These are phyloP conservation scores for Podotricha telesiphe DNA, from an alignment of 2,888 invertebrate genomes.

Conservation along the genomic window DNA sequence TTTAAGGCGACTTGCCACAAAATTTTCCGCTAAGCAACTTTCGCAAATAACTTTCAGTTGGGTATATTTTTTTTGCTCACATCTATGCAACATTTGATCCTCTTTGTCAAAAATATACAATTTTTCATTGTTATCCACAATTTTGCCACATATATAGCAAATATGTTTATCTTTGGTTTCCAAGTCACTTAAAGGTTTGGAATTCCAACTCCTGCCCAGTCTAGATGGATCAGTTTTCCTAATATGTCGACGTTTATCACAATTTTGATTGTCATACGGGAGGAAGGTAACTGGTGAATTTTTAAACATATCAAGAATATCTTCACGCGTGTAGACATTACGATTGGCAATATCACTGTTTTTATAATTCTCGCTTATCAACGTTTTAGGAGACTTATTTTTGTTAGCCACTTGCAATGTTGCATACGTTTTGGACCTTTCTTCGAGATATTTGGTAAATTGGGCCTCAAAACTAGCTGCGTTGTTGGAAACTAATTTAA, in stretches of 20 bases:
- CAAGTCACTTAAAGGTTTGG: constrained; percentile 58
- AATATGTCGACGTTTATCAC: constrained; percentile 66
- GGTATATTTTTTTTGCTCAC: constrained; percentile 66
- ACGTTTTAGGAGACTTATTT: constrained; percentile 65
- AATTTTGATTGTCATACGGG: constrained; percentile 61
- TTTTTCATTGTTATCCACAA: constrained; percentile 66
- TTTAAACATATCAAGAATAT: constrained; percentile 76
- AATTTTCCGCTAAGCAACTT: constrained; percentile 66
- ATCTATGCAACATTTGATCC: constrained; percentile 71
- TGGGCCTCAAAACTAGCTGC: constrained; percentile 71
- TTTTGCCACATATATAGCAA: constrained; percentile 71
- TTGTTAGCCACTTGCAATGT: constrained; percentile 58
- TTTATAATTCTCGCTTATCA: constrained; percentile 58
- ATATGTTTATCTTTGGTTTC: constrained; percentile 66
- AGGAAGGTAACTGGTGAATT: constrained; percentile 71
- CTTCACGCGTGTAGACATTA: constrained; percentile 67
- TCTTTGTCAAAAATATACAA: constrained; percentile 75
- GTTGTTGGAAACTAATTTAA: constrained; percentile 70
- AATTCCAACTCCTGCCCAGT: constrained; percentile 56
- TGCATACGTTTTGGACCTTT: constrained; percentile 61
- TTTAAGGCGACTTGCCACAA: constrained; percentile 66
- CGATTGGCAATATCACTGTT: constrained; percentile 52
- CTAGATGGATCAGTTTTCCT: constrained; percentile 74
- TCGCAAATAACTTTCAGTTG: constrained; percentile 74
- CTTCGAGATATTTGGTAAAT: constrained; percentile 69